Conservation (phyloP, 2,113 vertebrate genomes). For the Glaucidium brasilianum region DNA sequence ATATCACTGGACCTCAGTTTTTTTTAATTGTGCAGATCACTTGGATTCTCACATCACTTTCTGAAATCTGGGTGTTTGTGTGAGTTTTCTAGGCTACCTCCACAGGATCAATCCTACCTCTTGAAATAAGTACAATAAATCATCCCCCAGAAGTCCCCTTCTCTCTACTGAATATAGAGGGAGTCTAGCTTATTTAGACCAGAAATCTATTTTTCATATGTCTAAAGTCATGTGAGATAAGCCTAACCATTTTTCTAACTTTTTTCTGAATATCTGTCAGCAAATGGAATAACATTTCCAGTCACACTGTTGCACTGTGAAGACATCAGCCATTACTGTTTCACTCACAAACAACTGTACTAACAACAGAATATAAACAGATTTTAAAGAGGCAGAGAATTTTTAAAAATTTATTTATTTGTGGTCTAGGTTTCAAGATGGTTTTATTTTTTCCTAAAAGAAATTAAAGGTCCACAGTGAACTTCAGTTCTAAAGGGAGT, state of each 20-base stretch:
- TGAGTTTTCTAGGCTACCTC: background rate
- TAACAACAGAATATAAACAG: background rate
- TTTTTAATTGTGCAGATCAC: background rate
- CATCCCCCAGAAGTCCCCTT: background rate
- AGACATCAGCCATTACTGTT: background rate
- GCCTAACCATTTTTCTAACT: background rate
- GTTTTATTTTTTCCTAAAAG: background rate
- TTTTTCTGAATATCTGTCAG: background rate
- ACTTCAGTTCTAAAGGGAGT: background rate
- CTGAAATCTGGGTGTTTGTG: background rate
- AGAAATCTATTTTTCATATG: constrained; percentile 24
- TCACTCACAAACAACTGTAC: background rate
- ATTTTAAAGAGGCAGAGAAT: background rate
- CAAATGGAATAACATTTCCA: background rate
- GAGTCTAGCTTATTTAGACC: background rate
- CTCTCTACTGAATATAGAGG: background rate
- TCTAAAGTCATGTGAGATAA: background rate
- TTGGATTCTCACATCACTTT: background rate
- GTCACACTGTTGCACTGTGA: background rate
- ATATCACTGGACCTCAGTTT: background rate
- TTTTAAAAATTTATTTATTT: background rate
- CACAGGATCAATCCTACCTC: background rate
- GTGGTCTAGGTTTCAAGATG: background rate
- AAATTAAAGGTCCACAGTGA: constrained; percentile 1
- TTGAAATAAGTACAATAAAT: constrained; percentile 18